Evolutionary conservation across 2,797 vertebrate species (phyloP), one percentile per base, ranked within the genome.

Genomic region (Liparis tanakae): DNA sequence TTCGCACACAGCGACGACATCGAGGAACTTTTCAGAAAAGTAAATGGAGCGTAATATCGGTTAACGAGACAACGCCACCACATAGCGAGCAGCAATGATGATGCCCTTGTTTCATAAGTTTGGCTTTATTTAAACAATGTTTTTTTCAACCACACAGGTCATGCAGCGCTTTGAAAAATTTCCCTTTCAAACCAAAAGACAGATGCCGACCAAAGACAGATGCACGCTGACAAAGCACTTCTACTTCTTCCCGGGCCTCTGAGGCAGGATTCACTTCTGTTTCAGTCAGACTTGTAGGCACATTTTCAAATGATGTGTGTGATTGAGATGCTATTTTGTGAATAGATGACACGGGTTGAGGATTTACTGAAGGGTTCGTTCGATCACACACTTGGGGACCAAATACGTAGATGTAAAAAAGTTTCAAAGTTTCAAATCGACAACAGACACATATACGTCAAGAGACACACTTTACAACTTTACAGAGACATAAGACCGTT

Each of bases 151-250:
- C 22, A n/a, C 39, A 67, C 83, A 95, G 94, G 87, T 94, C 61
- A 74, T 88, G 82, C 33, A 0, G 0, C 61, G 41, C 12, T 94
- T 94, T 85, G 89, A 93, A 54, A 17, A 43, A 0, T 37, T 72
- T 5, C 0, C 0, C 0, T 0, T 0, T 12, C 0, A 0, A 0
- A 2, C 0, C 2, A 71, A 5, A 30, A 72, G 7, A 25, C 93
- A 94, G 85, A 94, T 95, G 92, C 75, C 93, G 6, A 79, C 72
- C 67, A 92, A 80, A 82, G 92, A 94, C 10, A 87, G 93, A 85
- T 72, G 46, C 59, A 80, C 87, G 1, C 2, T 92, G 0, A 53
- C 59, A 10, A 93, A 58, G 51, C 15, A 0, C 14, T 93, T 95
- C 72, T 94, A 90, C 85, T 68, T 94, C 13, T 93, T 86, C n/a